Evolutionary conservation across 64 coral and sea anemone genomes (phyloP).

Genomic region (Pocillopora verrucosa): DNA sequence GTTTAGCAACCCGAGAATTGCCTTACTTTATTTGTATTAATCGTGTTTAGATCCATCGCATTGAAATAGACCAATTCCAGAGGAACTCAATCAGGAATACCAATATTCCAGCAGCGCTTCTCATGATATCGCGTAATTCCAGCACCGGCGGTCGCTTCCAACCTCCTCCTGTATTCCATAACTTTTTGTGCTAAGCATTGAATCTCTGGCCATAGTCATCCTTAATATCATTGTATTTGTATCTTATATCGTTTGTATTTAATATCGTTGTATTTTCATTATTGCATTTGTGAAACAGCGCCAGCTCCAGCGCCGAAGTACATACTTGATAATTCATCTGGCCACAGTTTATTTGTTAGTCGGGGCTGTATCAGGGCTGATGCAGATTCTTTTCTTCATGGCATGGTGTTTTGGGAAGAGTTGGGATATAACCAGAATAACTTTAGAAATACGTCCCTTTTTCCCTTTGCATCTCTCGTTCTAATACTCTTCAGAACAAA

Average conservation of each 20-base stretch:
- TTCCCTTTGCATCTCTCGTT: not conserved
- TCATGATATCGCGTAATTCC: too few relatives aligned
- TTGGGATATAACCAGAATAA: not conserved
- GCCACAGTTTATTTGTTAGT: not conserved
- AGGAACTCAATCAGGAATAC: not conserved
- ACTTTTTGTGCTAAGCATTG: too few relatives aligned
- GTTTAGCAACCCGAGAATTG: too few relatives aligned
- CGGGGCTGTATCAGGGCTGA: not conserved
- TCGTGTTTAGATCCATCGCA: too few relatives aligned
- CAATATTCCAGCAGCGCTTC: not conserved
- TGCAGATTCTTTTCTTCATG: not conserved
- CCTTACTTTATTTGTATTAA: too few relatives aligned
- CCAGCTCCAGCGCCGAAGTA: not conserved
- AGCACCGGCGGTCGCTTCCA: too few relatives aligned
- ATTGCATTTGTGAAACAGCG: not conserved
- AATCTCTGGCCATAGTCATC: not conserved
- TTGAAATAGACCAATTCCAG: too few relatives aligned
- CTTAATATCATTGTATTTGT: not conserved
- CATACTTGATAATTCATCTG: slow-evolving; percentile 9
- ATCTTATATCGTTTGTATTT: not conserved
- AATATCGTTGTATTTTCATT: not conserved
- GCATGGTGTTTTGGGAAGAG: not conserved
- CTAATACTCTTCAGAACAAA: not conserved
- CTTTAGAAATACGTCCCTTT: not conserved
- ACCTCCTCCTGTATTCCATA: too few relatives aligned